These are phyloP conservation scores for Brachionus plicatilis DNA, from an alignment of 1,140 invertebrate species.

Conservation along the genomic window DNA sequence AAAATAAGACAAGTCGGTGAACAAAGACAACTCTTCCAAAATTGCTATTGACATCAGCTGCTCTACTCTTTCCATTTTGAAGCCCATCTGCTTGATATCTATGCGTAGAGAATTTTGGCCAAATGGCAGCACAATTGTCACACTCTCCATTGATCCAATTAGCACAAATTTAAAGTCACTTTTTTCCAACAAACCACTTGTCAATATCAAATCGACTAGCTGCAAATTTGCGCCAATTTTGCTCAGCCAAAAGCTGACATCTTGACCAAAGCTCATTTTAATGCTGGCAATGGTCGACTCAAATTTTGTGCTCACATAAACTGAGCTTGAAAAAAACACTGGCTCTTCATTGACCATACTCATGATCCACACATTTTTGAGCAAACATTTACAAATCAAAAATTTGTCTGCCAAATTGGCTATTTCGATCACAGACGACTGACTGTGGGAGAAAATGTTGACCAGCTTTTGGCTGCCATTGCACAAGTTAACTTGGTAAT, in stretches of 20 bases:
- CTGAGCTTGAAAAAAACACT: not conserved
- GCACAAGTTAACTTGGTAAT: not conserved
- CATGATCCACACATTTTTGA: not conserved
- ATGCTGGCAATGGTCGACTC: not conserved
- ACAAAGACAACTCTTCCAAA: not conserved
- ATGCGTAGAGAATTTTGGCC: not conserved
- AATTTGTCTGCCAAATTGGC: not conserved
- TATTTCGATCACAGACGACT: not conserved
- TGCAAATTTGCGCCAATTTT: not conserved
- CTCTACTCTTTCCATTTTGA: not conserved
- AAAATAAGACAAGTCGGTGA: not conserved
- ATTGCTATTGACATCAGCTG: not conserved
- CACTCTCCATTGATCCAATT: slow-evolving; percentile 3
- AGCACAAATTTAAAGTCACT: not conserved
- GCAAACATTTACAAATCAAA: not conserved
- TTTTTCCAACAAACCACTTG: not conserved
- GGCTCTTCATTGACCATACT: not conserved
- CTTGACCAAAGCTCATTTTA: not conserved
- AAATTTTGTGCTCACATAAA: not conserved
- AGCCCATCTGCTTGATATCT: not conserved
- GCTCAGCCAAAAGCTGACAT: not conserved
- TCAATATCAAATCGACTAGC: not conserved
- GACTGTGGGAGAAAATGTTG: not conserved
- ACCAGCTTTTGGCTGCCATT: not conserved
- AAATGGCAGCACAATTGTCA: not conserved